Base-by-base conservation (phyloP, 1,140 invertebrate genomes). In the Drosophila sulfurigaster region DNA sequence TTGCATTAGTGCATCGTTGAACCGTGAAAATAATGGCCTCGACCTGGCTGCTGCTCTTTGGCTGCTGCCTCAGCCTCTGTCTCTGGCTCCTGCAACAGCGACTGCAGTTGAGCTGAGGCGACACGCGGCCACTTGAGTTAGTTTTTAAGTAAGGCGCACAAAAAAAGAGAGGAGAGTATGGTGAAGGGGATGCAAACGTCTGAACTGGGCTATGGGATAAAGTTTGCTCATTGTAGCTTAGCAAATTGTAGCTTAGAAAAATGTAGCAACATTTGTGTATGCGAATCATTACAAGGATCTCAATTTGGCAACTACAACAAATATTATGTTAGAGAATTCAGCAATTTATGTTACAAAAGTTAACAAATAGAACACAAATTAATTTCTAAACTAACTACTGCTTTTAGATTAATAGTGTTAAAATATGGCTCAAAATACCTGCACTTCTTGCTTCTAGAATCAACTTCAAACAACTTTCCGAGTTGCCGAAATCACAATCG, bases 1-100 rank as follows among this genome's bases (percentile, higher is more conserved):
- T 77, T 73, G 63, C 57, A 56, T 77, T 56, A 66, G 68, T 57
- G 60, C 69, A 65, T 72, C 69, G 68, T 56, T 73, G 75, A 73
- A 71, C 68, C 70, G 69, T 77, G 70, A 77, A 77, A 77, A 77
- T 77, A 77, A 77, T 77, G 68, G 75, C 72, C 72, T 70, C 66
- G 59, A 51, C 43, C 67, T 56, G 52, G 51, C 28, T 54, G 13
- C n/a, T 43, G 41, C 41, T 43, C 41, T 43, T n/a, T 43, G 35
- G 35, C 35, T 35, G 20, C 49, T 51, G 49, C 3, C 8, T 51
- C 20, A 30, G 25, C 11, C 3, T 35, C n/a, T 52, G 25, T 3
- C 5, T 52, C 49, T 52, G 25, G n/a, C 11, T 52, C 51, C n/a
- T 15, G 51, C n/a, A 15, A 8, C 45, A 10, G 10, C 7, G 10